Evolutionary conservation across 2,797 vertebrate species (phyloP).

Genomic region (Chelmon rostratus): DNA sequence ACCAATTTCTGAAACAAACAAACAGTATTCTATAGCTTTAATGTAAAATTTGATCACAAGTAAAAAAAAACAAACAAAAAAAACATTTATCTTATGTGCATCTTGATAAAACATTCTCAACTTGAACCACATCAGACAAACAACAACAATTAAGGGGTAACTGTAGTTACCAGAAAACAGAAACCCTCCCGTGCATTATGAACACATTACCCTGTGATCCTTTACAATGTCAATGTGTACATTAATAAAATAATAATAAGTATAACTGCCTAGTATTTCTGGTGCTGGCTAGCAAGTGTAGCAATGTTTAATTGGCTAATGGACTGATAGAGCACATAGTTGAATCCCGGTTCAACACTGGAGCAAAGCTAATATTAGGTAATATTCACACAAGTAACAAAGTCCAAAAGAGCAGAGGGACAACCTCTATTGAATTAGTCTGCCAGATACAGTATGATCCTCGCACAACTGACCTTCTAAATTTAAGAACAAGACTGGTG

Average conservation of each 20-base stretch:
- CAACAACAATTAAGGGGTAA: too few relatives aligned
- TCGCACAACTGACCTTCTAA: not conserved
- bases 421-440: slow-evolving; percentile 24
- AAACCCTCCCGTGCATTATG: too few relatives aligned
- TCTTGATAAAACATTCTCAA: not conserved
- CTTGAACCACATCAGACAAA: not conserved
- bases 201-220: too few relatives aligned
- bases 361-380: slow-evolving; percentile 27
- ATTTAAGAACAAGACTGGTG: not conserved
- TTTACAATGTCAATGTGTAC: too few relatives aligned
- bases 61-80: too few relatives aligned
- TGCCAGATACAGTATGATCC: slow-evolving; percentile 11
- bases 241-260: too few relatives aligned
- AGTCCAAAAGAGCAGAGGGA: slow-evolving; percentile 21
- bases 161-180: too few relatives aligned
- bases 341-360: slow-evolving; percentile 37
- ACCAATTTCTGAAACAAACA: not conserved
- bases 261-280: too few relatives aligned
- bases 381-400: slow-evolving; percentile 36
- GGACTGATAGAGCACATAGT: too few relatives aligned
- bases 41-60: not conserved
- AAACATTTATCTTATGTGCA: too few relatives aligned
- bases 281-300: too few relatives aligned
- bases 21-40: not conserved
- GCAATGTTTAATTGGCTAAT: too few relatives aligned